Evolutionary conservation across 2,888 invertebrate species (phyloP), one percentile per base, ranked within the genome.

Genomic region (Drosophila limbata): DNA sequence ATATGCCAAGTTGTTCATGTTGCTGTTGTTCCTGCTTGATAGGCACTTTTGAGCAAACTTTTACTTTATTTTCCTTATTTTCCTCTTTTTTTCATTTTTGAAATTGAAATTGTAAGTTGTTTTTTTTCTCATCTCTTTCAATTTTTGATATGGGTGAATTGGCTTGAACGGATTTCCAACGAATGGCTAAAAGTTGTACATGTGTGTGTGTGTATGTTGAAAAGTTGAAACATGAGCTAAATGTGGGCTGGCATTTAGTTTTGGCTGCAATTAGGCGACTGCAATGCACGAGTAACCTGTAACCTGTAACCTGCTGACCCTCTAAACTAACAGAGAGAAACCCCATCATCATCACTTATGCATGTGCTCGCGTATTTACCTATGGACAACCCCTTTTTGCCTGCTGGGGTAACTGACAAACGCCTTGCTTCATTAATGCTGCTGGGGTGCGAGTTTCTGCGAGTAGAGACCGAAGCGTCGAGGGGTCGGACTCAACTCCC

Each of bases 281-380:
- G 50, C 25, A 53, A 44, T 39, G 35, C 45, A 42, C 47, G 44
- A 67, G 39, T 48, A 39, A 52, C 47, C 50, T 71, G 39, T 74
- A 53, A 77, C 66, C 62, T 87, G 69, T 89, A 85, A 85, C 85
- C 85, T 90, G 89, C 90, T 86, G 90, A 86, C 85, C 85, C 90
- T 90, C 88, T 90, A 71, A 76, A 51, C 73, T 66, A 73, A 75
- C 79, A 80, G 39, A 44, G 33, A 44, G 35, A 33, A 44, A 44
- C 21, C n/a, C 47, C 44, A 40, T n/a, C 73, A 78, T 19, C 74
- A 73, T 61, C 72, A 67, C 48, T 73, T 59, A 57, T 57, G 57
- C 15, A 57, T 48, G 40, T 44, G 50, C 51, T 39, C 42, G 39
- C 56, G 11, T 66, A 35, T 71, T 67, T 73, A 40, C 50, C 50